Conservation (phyloP, 2,113 vertebrate species). For the Lagopus leucura region DNA sequence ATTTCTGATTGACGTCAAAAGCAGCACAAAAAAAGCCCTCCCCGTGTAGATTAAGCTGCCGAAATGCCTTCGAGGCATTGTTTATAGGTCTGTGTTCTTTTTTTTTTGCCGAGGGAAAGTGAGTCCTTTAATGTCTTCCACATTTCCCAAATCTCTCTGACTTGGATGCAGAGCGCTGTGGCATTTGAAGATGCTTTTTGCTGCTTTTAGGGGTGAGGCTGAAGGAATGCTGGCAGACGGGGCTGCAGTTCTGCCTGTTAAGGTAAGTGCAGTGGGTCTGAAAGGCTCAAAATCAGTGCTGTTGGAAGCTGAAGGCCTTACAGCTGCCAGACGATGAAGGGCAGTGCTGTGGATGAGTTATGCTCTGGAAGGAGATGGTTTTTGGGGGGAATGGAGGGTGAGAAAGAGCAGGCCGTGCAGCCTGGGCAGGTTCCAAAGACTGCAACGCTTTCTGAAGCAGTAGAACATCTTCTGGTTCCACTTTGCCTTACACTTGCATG, state of each 20-base stretch:
- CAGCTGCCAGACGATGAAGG: neutral
- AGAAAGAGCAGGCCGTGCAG: neutral
- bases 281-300: neutral
- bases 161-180: conserved; percentile 27
- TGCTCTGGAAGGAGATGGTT: fast-evolving
- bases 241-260: neutral
- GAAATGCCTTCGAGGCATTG: conserved; percentile 70
- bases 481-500: fast-evolving
- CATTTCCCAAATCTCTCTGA: conserved; percentile 67
- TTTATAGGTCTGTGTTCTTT: conserved; percentile 67
- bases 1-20: conserved; percentile 64
- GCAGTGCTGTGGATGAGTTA: neutral
- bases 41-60: conserved; percentile 66
- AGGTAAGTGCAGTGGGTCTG: neutral
- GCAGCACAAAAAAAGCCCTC: neutral
- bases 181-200: conserved; percentile 60
- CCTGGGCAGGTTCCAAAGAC: neutral
- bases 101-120: conserved; percentile 76
- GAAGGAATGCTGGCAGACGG: neutral
- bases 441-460: neutral
- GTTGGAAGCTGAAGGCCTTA: neutral
- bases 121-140: conserved; percentile 77
- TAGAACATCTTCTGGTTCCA: neutral
- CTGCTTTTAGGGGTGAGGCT: conserved; percentile 51
- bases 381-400: fast-evolving